A percentile compares a stretch with the other conserved stretches of the same genome.
These are phyloP conservation scores for Eurypyga helias DNA, from an alignment of 2,113 vertebrate species.

Conservation along the genomic window DNA sequence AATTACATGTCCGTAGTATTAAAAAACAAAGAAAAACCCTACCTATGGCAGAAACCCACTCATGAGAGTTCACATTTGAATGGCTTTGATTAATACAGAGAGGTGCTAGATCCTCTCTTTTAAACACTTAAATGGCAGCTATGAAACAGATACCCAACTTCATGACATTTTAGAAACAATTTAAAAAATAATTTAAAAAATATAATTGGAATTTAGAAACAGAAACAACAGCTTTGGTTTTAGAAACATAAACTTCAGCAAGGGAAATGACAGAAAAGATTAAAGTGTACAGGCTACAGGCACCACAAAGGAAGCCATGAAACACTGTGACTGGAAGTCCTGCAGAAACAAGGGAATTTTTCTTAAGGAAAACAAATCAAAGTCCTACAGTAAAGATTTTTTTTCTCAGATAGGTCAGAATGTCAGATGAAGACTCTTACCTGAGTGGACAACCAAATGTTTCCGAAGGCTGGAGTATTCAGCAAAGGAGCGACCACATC, in stretches of 20 bases:
- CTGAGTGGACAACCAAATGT: conserved; percentile 97
- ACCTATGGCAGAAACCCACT: neutral
- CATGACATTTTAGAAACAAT: neutral
- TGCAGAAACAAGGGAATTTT: neutral
- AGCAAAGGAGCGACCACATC: conserved; percentile 95
- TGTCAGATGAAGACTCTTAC: conserved; percentile 72
- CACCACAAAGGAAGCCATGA: neutral
- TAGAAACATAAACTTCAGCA: neutral
- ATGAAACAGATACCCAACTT: neutral
- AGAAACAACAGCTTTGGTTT: neutral
- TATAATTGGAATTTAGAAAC: neutral
- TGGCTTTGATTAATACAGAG: neutral
- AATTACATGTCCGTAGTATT: neutral
- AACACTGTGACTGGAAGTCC: neutral
- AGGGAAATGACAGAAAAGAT: neutral
- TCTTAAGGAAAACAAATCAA: neutral
- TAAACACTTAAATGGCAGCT: neutral
- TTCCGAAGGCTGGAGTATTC: conserved; percentile 99
- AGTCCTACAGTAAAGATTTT: neutral
- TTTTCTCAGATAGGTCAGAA: neutral
- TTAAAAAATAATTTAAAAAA: neutral
- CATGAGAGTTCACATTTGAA: neutral
- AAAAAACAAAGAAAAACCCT: neutral
- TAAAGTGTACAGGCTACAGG: neutral
- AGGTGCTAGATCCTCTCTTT: neutral